Base-by-base conservation (phyloP, 2,113 vertebrate genomes). In the Heloderma charlesbogerti region DNA sequence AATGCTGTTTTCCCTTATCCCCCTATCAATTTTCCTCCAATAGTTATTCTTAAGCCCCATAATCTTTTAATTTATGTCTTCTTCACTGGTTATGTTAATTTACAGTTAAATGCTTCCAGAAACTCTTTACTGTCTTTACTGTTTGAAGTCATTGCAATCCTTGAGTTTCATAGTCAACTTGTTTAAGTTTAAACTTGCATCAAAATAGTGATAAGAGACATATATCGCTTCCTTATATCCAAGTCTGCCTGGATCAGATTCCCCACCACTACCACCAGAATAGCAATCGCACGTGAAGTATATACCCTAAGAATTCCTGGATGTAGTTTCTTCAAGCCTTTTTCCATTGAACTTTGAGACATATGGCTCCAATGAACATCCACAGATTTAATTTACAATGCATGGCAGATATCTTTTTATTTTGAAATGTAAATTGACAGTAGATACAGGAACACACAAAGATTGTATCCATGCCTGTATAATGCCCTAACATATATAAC, bases 51-150 rank as follows among this genome's bases (percentile, higher is more conserved):
- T 88, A 92, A 91, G 91, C 87, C 37, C 85, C 54, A 93, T 84
- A 57, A 92, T 51, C 57, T 93, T 6, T 88, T 95, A 22, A 84
- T n/a, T 87, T 84, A 93, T 2, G 92, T 16, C 31, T 88, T 86
- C 37, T 37, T 89, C 85, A 85, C 86, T 92, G 34, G 77, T 74
- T 92, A 81, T 16, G 94, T 18, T 82, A 88, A 93, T 91, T 94
- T 95, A 48, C 29, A 84, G 40, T 25, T 37, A 87, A 1, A 4
- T 7, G 37, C 71, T 89, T 91, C 10, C 29, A 43, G 89, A 88
- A 93, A 89, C 10, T 3, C 60, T 78, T 82, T 37, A 91, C 79
- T 78, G 95, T 93, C 6, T 69, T 57, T 86, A 89, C 43, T 95
- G 7, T 89, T 71, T 89, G n/a, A 54, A 88, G 51, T 45, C 43